These are phyloP conservation scores for Illadopsis cleaveri DNA, from an alignment of 2,113 vertebrate species.

Conservation along the genomic window DNA sequence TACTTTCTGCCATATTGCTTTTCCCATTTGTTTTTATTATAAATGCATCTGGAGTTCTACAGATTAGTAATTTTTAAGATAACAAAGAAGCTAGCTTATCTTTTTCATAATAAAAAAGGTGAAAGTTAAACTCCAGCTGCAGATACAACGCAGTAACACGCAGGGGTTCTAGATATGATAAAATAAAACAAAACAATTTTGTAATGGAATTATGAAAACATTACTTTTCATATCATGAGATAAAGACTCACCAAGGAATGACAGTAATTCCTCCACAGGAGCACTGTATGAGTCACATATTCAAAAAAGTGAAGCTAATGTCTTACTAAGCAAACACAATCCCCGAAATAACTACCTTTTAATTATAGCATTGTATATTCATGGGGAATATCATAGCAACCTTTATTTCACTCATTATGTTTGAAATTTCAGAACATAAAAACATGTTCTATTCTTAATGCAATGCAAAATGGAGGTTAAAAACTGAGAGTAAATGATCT, in stretches of 20 bases:
- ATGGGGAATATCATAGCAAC: not conserved
- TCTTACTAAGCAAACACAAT: constrained; percentile 19
- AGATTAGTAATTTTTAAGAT: not conserved
- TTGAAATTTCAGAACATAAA: not conserved
- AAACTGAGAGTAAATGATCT: not conserved
- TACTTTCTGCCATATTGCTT: not conserved
- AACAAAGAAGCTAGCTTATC: not conserved
- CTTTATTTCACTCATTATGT: constrained; percentile 10
- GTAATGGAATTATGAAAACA: constrained; percentile 12
- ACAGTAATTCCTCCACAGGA: not conserved
- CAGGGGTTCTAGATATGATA: not conserved
- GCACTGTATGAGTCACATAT: not conserved
- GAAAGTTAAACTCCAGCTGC: not conserved
- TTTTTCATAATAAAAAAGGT: not conserved
- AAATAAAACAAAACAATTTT: not conserved
- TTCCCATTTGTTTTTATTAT: constrained; percentile 9
- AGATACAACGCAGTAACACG: not conserved
- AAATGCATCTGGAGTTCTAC: not conserved
- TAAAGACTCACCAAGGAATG: constrained; percentile 16
- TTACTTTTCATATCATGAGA: not conserved
- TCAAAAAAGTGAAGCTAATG: not conserved
- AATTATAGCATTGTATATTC: not conserved
- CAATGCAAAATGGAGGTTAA: not conserved
- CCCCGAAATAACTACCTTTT: not conserved
- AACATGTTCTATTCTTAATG: not conserved